Evolutionary conservation across 2,113 vertebrate species (phyloP), one percentile per base, ranked within the genome.

Genomic region (Lepus europaeus): DNA sequence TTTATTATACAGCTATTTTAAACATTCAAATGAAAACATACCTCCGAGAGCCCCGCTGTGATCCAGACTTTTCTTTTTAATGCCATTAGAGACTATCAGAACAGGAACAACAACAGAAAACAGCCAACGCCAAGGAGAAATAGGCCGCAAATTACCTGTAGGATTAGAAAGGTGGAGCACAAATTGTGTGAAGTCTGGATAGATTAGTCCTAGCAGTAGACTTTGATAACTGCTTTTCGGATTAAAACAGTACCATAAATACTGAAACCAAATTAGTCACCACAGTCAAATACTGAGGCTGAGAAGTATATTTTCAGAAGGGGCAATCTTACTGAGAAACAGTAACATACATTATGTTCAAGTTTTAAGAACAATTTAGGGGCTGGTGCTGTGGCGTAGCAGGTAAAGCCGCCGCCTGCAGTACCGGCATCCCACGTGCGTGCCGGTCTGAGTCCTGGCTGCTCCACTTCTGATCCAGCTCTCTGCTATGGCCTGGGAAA

Each of bases 41-140:
- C 99, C 99, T 98, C 98, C 99, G 74, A 99, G 96, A 0, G 99
- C 99, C 89, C 99, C 99, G 9, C 98, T 98, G 93, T 97, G 97
- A 97, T 99, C 99, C 76, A 99, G 98, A 92, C 99, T 99, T 97
- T 98, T 98, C 95, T 98, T 99, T 97, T 99, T 99, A 94, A 99
- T 94, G 45, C 98, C 99, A 91, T 98, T 97, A 53, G 95, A 89
- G 13, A 97, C 97, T 81, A 99, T 97, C 33, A 98, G 61, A 20
- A 99, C 97, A 14, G 99, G 99, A 97, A 99, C 96, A 92, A 99
- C 61, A 94, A 99, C 96, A 84, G 99, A 99, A 97, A 99, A 99
- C 94, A 99, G 97, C 99, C 99, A 99, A 25, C 99, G 99, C 99
- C 99, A 99, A 0, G 99, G 99, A 81, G 99, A 99, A 95, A 99